Evolutionary conservation across 2,797 vertebrate genomes (phyloP).

Genomic region (Scolopax rusticola): DNA sequence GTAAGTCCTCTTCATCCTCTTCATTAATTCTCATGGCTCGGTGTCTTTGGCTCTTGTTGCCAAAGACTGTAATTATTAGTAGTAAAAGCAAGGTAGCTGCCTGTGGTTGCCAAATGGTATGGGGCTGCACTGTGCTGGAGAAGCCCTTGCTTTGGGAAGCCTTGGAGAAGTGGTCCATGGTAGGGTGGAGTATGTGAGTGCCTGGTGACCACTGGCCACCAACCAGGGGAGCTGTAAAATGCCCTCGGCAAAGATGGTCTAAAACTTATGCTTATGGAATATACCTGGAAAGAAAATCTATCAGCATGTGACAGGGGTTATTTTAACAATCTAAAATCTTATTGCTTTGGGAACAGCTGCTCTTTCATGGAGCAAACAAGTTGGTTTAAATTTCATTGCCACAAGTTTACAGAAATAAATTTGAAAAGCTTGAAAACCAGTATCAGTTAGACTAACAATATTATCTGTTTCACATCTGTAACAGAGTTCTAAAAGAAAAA

Average conservation of each 20-base stretch:
- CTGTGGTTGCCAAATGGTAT: neutral
- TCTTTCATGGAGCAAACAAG: neutral
- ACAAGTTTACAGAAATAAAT: neutral
- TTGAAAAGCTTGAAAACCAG: neutral
- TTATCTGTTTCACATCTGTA: neutral
- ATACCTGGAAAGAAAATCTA: neutral
- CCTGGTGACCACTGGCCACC: neutral
- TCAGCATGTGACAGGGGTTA: neutral
- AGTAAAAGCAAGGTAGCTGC: neutral
- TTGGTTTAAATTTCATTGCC: neutral
- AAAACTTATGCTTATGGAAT: neutral
- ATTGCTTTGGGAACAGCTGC: neutral
- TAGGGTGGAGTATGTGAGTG: fast-evolving
- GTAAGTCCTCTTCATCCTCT: neutral
- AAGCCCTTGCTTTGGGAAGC: neutral
- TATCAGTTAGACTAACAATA: neutral
- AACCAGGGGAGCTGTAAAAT: neutral
- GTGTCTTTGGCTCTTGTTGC: neutral
- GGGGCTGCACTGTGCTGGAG: neutral
- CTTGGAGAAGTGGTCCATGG: fast-evolving
- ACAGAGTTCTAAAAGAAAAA: neutral
- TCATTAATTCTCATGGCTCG: neutral
- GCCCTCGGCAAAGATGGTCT: neutral
- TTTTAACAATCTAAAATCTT: neutral
- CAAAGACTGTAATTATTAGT: neutral